These are phyloP conservation scores for Hesperophylax magnus DNA, from an alignment of 1,140 invertebrate genomes.

Conservation along the genomic window DNA sequence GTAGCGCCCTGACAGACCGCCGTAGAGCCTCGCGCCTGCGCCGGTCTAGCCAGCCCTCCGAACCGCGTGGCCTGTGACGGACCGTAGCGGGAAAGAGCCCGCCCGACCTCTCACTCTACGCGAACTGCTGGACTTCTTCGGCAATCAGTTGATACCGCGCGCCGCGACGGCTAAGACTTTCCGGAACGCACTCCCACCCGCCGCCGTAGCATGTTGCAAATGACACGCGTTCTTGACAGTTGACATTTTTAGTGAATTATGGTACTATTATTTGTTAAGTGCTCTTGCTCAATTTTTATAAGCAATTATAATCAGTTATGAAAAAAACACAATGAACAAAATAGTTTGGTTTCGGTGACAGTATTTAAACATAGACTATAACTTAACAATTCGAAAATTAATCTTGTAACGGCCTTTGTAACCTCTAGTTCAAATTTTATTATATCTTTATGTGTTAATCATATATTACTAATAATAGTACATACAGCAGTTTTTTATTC, in stretches of 20 bases:
- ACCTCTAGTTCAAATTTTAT: too few species aligned
- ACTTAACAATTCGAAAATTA: neutral
- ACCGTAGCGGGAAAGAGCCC: neutral
- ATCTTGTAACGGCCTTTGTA: neutral
- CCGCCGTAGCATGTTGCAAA: neutral
- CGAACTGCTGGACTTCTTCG: constrained; percentile 1
- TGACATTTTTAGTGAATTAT: constrained; percentile 6
- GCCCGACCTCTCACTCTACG: constrained; percentile 5
- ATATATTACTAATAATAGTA: too few species aligned
- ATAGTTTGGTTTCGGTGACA: constrained; percentile 19
- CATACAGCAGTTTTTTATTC: too few species aligned
- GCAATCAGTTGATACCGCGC: constrained; percentile 47
- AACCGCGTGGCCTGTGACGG: constrained; percentile 39
- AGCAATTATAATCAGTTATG: neutral
- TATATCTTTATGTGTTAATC: too few species aligned
- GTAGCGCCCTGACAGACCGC: neutral
- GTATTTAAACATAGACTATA: neutral
- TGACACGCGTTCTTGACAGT: constrained; percentile 33
- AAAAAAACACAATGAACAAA: neutral
- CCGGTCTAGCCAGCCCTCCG: neutral
- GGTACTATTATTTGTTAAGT: constrained; percentile 5
- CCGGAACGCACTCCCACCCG: neutral
- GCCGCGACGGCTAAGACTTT: constrained; percentile 33
- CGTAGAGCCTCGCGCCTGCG: neutral
- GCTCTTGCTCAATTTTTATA: neutral